A percentile compares a stretch with the other conserved stretches of the same genome.
Evolutionary conservation across 2,113 vertebrate genomes (phyloP).

Genomic region (Campylomormyrus tamandua): DNA sequence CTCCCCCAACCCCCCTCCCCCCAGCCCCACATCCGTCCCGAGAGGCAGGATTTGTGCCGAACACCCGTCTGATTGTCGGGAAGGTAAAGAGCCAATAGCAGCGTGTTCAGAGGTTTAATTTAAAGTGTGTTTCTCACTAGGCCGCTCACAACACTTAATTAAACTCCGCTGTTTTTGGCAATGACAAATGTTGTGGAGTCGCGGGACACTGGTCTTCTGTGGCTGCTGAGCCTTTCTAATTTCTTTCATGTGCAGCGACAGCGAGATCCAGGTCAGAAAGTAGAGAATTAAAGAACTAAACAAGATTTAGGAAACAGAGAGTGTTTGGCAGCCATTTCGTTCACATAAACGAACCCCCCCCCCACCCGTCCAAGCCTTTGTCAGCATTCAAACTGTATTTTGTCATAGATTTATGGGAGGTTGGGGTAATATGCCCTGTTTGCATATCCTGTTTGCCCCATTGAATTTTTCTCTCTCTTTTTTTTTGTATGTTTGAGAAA

Average conservation of each 20-base stretch:
- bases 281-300: conserved; percentile 74
- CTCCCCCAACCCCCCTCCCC: conserved; percentile 49
- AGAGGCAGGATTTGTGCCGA: conserved; percentile 86
- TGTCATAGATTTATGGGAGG: conserved; percentile 65
- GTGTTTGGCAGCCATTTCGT: conserved; percentile 60
- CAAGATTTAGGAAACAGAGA: conserved; percentile 67
- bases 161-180: conserved; percentile 99
- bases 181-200: conserved; percentile 95
- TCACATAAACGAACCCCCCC: conserved; percentile 50
- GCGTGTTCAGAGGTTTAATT: conserved; percentile 93
- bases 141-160: conserved; percentile 99
- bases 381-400: conserved; percentile 42
- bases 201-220: conserved; percentile 74
- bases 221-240: conserved; percentile 84
- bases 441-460: conserved; percentile 43
- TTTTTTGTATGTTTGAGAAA: conserved; percentile 33
- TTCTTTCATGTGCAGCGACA: conserved; percentile 84
- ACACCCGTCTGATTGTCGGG: conserved; percentile 87
- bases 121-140: conserved; percentile 99
- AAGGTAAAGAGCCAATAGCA: conserved; percentile 94
- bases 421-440: conserved; percentile 41
- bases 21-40: conserved; percentile 23
- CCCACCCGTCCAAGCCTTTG: conserved; percentile 25
- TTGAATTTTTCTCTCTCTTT: conserved; percentile 39
- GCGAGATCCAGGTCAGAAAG: conserved; percentile 77